Conservation (phyloP, 2,797 vertebrate species). For the Chromis chromis region DNA sequence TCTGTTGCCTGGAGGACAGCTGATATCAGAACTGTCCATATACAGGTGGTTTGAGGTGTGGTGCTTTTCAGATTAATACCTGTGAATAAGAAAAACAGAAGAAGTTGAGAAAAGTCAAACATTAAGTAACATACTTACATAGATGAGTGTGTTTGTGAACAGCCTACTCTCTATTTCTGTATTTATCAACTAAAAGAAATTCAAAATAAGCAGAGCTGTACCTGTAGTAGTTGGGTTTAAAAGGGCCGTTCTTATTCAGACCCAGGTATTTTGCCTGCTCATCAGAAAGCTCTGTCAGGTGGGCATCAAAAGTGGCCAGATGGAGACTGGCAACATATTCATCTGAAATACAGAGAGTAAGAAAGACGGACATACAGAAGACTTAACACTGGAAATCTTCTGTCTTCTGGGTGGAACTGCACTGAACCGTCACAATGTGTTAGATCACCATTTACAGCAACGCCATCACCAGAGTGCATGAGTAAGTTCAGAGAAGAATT, state of each 20-base stretch:
- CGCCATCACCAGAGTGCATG: slow-evolving; percentile 7
- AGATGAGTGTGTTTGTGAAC: not conserved
- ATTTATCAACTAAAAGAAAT: not conserved
- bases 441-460: not conserved
- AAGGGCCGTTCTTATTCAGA: slow-evolving; percentile 96
- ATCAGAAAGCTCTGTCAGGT: slow-evolving; percentile 93
- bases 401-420: not conserved
- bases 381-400: not conserved
- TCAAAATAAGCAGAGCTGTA: slow-evolving; percentile 56
- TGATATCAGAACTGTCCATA: slow-evolving; percentile 33
- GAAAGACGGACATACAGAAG: not conserved
- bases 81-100: slow-evolving; percentile 56
- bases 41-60: slow-evolving; percentile 19
- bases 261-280: slow-evolving; percentile 97
- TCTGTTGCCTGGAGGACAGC: slow-evolving; percentile 13
- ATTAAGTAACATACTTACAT: not conserved
- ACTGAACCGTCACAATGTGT: not conserved
- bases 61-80: slow-evolving; percentile 75
- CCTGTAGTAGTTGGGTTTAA: slow-evolving; percentile 99
- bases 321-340: slow-evolving; percentile 95
- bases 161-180: not conserved
- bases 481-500: not conserved
- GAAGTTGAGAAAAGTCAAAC: not conserved
- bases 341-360: slow-evolving; percentile 80
- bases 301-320: slow-evolving; percentile 94